Conservation (phyloP, 2,797 vertebrate genomes). For the Sebastolobus alascanus region DNA sequence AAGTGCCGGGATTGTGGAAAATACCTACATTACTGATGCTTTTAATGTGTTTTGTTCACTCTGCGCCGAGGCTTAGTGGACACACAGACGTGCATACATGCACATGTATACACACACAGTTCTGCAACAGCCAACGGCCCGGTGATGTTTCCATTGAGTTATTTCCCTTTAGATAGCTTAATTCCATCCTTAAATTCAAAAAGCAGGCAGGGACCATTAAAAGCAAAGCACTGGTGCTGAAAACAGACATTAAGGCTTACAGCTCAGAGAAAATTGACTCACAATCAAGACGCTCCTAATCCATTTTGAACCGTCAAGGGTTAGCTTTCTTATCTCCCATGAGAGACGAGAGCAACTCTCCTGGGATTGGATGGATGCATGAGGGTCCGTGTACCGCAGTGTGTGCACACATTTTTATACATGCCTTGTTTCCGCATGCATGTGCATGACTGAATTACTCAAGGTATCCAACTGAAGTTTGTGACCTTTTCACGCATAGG, state of each 20-base stretch:
- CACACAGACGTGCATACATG: background rate
- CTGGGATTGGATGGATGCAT: conserved; percentile 44
- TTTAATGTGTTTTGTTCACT: conserved; percentile 43
- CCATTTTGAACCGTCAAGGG: conserved; percentile 66
- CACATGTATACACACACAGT: conserved; percentile 1
- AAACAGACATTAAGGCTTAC: conserved; percentile 73
- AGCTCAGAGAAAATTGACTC: conserved; percentile 76
- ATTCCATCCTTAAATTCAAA: conserved; percentile 71
- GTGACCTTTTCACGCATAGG: conserved; percentile 61
- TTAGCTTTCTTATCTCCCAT: conserved; percentile 58
- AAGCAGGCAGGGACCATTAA: conserved; percentile 69
- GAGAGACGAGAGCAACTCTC: conserved; percentile 35
- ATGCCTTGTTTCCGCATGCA: conserved; percentile 19
- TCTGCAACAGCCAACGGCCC: conserved; percentile 26
- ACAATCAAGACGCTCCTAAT: conserved; percentile 70
- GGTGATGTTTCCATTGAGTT: conserved; percentile 57
- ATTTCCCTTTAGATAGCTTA: conserved; percentile 67
- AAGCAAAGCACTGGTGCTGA: conserved; percentile 72
- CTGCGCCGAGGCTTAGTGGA: conserved; percentile 43
- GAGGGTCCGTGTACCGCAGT: conserved; percentile 14
- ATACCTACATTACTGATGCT: conserved; percentile 35
- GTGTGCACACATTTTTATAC: conserved; percentile 17
- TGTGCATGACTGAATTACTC: conserved; percentile 36
- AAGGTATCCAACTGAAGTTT: conserved; percentile 17
- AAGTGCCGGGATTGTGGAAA: conserved; percentile 33